These are phyloP conservation scores for Elymnias hypermnestra DNA, from an alignment of 1,140 invertebrate genomes.

Conservation along the genomic window DNA sequence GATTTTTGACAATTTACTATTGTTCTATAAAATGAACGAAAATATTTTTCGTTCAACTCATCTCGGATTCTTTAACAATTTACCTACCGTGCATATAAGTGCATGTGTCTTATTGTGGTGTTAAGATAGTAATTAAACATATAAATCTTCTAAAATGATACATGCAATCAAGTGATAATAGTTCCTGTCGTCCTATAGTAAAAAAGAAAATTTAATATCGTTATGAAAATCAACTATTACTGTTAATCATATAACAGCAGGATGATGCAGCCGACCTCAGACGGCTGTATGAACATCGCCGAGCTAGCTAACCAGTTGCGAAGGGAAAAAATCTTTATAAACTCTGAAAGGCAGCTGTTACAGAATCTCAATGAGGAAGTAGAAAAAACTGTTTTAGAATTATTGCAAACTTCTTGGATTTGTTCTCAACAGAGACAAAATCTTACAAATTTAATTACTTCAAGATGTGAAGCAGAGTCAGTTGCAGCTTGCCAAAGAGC, in stretches of 20 bases:
- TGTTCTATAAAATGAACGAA: slow-evolving; percentile 27
- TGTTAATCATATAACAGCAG: slow-evolving; percentile 34
- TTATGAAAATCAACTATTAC: slow-evolving; percentile 35
- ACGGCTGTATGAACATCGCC: slow-evolving; percentile 67
- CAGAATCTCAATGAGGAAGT: slow-evolving; percentile 70
- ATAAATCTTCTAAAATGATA: background rate
- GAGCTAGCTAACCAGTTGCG: slow-evolving; percentile 67
- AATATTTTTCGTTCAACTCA: slow-evolving; percentile 32
- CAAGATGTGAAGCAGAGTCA: slow-evolving; percentile 84
- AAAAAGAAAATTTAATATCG: slow-evolving; percentile 33
- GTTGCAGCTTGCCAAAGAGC: slow-evolving; percentile 86
- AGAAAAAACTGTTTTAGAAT: slow-evolving; percentile 59
- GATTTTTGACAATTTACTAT: slow-evolving; percentile 13
- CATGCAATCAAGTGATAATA: slow-evolving; percentile 34
- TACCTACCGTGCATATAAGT: background rate
- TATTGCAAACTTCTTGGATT: slow-evolving; percentile 88
- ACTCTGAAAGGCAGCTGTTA: slow-evolving; percentile 66
- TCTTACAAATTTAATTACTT: slow-evolving; percentile 87
- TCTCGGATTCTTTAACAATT: slow-evolving; percentile 33
- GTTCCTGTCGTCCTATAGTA: slow-evolving; percentile 33
- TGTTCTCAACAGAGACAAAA: slow-evolving; percentile 91
- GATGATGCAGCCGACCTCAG: slow-evolving; percentile 70
- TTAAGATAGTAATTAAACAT: background rate
- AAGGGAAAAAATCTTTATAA: slow-evolving; percentile 71
- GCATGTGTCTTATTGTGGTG: background rate